Evolutionary conservation across 2,113 vertebrate species (phyloP), one percentile per base, ranked within the genome.

Genomic region (Oophaga pumilio): DNA sequence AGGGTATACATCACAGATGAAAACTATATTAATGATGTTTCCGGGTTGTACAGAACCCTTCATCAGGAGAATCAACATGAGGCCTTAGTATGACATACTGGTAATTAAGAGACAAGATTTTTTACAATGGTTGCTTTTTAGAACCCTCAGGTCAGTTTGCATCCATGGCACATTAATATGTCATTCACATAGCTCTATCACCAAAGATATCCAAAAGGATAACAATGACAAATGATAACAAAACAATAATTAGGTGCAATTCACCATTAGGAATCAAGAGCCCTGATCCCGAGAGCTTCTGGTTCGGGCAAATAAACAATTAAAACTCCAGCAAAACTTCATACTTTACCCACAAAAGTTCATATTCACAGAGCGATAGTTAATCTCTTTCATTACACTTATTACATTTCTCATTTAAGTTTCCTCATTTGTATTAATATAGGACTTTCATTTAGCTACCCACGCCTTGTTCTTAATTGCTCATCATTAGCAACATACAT

Each of bases 401-500:
- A 93, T 93, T 95, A 94, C 94, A 95, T 94, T 95, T 93, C 93
- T 93, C 94, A 95, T 95, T 95, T 94, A 94, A 94, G 95, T 94
- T 94, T 94, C 91, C 91, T 94, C 92, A 94, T 89, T 91, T 95
- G 93, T 92, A 89, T 95, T 94, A 94, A 91, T 90, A 89, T 93
- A 94, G 94, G 94, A 93, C 94, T 93, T 94, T 95, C 94, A 92
- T 92, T 92, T 94, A 93, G 94, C 94, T 95, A 94, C 94, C 94
- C 93, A 95, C 91, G 94, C 94, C 93, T 93, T 91, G 93, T 92
- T 92, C 94, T 95, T 96, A 96, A 95, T 96, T 95, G 95, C 94
- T 95, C 94, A 95, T 94, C 95, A 95, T 96, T 96, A 96, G 93
- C 93, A 93, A 93, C 92, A 93, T 95, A 95, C 94, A 94, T 89